Evolutionary conservation across 23 tunicate species (phyloP).

Genomic region (Ascidia mentula): DNA sequence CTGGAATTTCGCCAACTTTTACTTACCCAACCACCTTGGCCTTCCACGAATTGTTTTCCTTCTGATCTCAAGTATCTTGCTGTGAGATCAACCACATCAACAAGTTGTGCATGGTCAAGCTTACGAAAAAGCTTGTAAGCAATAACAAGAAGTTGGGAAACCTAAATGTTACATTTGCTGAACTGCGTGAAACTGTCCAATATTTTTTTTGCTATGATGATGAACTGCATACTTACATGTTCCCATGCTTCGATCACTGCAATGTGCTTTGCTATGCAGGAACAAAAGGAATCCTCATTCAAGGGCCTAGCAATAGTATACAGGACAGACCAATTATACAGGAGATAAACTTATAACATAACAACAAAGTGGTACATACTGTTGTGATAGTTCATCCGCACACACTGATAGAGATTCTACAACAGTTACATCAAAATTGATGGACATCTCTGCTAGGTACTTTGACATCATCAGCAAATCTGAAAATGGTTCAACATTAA

Average conservation of each 20-base stretch:
- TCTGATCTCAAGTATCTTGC: constrained; percentile 37
- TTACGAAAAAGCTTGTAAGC: constrained; percentile 19
- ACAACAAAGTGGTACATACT: not conserved
- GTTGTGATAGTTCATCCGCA: not conserved
- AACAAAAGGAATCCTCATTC: not conserved
- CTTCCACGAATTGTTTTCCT: constrained; percentile 30
- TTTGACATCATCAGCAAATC: not conserved
- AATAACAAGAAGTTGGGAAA: constrained; percentile 34
- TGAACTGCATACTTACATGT: not conserved
- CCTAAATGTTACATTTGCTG: constrained; percentile 15
- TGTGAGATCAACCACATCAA: constrained; percentile 32
- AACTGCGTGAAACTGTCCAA: not conserved
- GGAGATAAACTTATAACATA: not conserved
- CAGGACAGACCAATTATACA: not conserved
- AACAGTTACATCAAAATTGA: not conserved
- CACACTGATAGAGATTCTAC: not conserved
- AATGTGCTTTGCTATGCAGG: not conserved
- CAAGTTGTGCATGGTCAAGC: constrained; percentile 11
- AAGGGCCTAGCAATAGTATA: not conserved
- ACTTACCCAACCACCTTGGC: constrained; percentile 75
- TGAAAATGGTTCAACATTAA: not conserved
- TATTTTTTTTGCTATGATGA: not conserved
- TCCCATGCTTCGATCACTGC: not conserved
- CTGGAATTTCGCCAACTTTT: too few relatives aligned
- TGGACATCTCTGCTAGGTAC: not conserved